Conservation (phyloP, 2,888 invertebrate species). For the Bugula neritina region DNA sequence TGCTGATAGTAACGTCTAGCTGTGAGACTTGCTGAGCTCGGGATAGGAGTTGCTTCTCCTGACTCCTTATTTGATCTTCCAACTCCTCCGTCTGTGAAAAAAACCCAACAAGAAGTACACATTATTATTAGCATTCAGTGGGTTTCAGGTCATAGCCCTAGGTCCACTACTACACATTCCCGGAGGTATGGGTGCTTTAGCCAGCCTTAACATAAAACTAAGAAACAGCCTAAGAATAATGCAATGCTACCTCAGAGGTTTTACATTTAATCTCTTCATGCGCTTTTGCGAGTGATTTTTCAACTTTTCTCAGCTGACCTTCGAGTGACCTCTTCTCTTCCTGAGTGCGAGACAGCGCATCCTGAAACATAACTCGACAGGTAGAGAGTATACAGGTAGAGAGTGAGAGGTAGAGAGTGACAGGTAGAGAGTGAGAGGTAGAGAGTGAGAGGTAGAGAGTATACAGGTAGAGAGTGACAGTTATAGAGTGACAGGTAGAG, state of each 20-base stretch:
- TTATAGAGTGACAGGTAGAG: background rate
- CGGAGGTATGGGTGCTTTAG: no score
- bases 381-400: background rate
- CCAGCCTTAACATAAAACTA: no score
- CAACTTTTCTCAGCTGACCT: background rate
- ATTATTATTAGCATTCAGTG: no score
- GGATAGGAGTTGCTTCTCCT: conserved; percentile 9
- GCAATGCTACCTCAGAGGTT: conserved; percentile 3
- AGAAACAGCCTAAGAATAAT: no score
- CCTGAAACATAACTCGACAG: background rate
- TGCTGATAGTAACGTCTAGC: conserved; percentile 21
- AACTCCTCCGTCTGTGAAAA: conserved; percentile 11
- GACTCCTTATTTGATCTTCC: conserved; percentile 1
- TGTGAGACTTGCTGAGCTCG: conserved; percentile 23
- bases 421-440: background rate
- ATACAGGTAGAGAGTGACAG: background rate
- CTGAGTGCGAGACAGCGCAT: background rate
- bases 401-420: background rate
- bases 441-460: background rate
- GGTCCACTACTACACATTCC: no score
- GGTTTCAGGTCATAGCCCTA: no score
- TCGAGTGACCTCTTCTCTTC: background rate
- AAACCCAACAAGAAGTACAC: no score
- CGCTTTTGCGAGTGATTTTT: conserved; percentile 1
- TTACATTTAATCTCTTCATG: conserved; percentile 2